Evolutionary conservation across 2,797 vertebrate species (phyloP), one percentile per base, ranked within the genome.

Genomic region (Neosilurus mollespiculum): DNA sequence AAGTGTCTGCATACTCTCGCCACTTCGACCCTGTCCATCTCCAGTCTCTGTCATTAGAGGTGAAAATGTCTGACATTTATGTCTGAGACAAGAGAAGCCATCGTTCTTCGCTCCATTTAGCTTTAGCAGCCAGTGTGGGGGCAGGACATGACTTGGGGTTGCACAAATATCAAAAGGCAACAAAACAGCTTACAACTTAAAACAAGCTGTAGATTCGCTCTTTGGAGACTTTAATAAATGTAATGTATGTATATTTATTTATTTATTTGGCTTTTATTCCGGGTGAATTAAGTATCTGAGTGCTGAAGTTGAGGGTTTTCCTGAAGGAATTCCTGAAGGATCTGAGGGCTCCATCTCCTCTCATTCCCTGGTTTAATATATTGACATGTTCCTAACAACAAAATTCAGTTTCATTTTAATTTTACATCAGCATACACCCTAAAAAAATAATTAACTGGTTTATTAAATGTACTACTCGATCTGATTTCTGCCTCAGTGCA

Each of bases 1-100:
- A 90, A 84, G 88, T 84, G 90, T 88, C 91, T 92, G 94, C 93
- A 93, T 94, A 91, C 91, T 91, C 93, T 94, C 90, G 91, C 90
- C 87, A 81, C 89, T 84, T 81, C 10, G 70, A 59, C 79, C 79
- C 78, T 66, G 82, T 87, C 84, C 81, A 67, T 85, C 79, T 87
- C 84, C 65, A 56, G 84, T 73, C 76, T 67, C 83, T 65, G 77
- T 84, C 82, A 69, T 86, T 70, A 83, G 90, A 91, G 89, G 89
- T 92, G 92, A 91, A 93, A 94, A 93, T 93, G 90, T 87, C 90
- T 90, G 90, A 89, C 88, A 83, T 89, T 93, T 90, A 93, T 91
- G 92, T 89, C 89, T 88, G 84, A 88, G 90, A 91, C 90, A 85
- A 90, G 91, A 90, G 91, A 91, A 92, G 90, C 89, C 90, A 86